phyloP scores from a whole-genome alignment of 2,113 vertebrate genomes.

The Xyliphius kryptos region DNA sequence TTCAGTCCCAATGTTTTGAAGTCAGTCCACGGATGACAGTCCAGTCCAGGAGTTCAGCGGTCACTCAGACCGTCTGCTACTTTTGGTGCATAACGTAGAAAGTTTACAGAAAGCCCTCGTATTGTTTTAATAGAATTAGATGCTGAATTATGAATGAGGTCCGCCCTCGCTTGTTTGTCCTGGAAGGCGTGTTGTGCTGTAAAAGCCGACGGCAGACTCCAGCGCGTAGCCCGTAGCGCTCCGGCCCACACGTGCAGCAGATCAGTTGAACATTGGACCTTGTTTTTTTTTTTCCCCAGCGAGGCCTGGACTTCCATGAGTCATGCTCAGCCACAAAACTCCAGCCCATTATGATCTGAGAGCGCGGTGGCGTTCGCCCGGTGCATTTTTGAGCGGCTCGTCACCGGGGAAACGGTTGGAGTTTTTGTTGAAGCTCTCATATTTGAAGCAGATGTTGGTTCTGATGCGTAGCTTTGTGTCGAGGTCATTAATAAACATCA shows the following conservation, averaged over 20 bases:
- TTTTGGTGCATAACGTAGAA: not conserved
- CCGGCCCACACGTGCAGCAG: constrained; percentile 1
- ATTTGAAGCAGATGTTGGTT: constrained; percentile 38
- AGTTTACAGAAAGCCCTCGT: not conserved
- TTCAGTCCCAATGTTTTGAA: too few relatives aligned
- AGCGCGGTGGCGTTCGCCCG: constrained; percentile 1
- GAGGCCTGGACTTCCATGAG: constrained; percentile 14
- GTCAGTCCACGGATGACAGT: too few relatives aligned
- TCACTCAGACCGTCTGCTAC: too few relatives aligned
- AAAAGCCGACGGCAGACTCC: not conserved
- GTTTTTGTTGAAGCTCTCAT: constrained; percentile 10
- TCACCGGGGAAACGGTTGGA: constrained; percentile 5
- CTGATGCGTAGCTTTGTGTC: constrained; percentile 23
- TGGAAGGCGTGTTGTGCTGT: not conserved
- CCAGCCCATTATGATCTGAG: not conserved
- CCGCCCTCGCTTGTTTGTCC: not conserved
- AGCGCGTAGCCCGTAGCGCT: not conserved
- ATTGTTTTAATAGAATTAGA: not conserved
- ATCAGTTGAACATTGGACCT: constrained; percentile 13
- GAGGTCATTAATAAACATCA: constrained; percentile 11
- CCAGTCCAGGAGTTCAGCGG: too few relatives aligned
- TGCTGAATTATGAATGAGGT: not conserved
- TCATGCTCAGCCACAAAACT: constrained; percentile 11
- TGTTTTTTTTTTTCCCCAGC: not conserved
- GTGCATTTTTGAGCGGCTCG: not conserved